phyloP scores from a whole-genome alignment of 2,113 vertebrate genomes.

The human region DNA sequence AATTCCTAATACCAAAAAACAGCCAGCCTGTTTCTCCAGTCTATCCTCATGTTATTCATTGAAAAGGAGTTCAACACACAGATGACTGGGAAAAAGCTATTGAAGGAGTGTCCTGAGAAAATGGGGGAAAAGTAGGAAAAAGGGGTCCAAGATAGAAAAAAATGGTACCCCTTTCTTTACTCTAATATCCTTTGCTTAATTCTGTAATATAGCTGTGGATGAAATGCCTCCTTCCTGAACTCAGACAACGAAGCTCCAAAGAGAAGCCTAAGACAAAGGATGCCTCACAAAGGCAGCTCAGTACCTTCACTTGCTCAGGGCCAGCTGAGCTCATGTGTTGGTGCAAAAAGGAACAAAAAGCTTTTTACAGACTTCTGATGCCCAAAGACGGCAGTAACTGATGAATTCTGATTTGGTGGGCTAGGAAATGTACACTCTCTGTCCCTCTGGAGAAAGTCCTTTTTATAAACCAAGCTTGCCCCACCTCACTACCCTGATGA shows the following conservation, averaged over 20 bases:
- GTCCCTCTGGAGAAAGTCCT: background rate
- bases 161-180: background rate
- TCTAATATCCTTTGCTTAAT: background rate
- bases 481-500: background rate
- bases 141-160: constrained; percentile 6
- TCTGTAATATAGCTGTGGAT: background rate
- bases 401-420: constrained; percentile 40
- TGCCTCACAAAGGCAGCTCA: constrained; percentile 52
- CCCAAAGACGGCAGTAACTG: constrained; percentile 31
- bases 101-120: constrained; percentile 16
- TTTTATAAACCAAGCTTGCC: constrained; percentile 24
- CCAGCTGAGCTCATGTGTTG: constrained; percentile 61
- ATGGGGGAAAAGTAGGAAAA: background rate
- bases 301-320: constrained; percentile 38
- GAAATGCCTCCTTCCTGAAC: constrained; percentile 42
- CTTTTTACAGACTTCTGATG: constrained; percentile 59
- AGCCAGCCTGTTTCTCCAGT: background rate
- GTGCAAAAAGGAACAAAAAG: constrained; percentile 58
- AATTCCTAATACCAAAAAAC: constrained; percentile 12
- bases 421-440: constrained; percentile 33
- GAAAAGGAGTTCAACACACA: background rate
- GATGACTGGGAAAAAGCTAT: background rate
- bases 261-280: constrained; percentile 59
- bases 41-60: background rate
- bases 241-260: constrained; percentile 52